Conservation (phyloP, 2,888 invertebrate species). For the Zygaena filipendulae region DNA sequence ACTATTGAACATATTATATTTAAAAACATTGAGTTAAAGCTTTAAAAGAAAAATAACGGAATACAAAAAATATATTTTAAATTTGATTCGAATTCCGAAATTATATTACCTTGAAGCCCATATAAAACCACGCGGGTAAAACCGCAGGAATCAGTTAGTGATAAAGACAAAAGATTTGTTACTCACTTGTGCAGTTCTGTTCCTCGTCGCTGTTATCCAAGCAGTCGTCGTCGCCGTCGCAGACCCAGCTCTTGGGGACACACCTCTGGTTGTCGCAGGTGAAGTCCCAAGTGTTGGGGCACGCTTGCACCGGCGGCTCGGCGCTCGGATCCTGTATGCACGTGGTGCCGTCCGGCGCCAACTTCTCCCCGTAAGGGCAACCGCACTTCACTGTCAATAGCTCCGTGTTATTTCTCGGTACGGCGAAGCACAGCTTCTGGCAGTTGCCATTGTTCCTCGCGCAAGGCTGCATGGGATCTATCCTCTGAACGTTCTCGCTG, state of each 20-base stretch:
- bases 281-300: conserved; percentile 93
- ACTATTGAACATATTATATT: too few relatives aligned
- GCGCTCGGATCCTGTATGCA: conserved; percentile 85
- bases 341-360: conserved; percentile 74
- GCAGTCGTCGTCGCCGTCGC: conserved; percentile 97
- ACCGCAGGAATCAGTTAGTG: too few relatives aligned
- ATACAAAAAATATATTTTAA: too few relatives aligned
- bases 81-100: too few relatives aligned
- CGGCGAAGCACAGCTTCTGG: conserved; percentile 94
- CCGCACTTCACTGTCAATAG: conserved; percentile 79
- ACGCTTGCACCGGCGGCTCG: conserved; percentile 89
- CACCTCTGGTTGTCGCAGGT: conserved; percentile 93
- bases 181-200: conserved; percentile 92
- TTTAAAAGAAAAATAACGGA: too few relatives aligned
- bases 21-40: too few relatives aligned
- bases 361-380: conserved; percentile 92
- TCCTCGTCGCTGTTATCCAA: conserved; percentile 95
- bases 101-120: too few relatives aligned
- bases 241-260: conserved; percentile 94
- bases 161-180: not conserved
- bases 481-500: conserved; percentile 78
- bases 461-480: conserved; percentile 83
- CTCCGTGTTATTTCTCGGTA: conserved; percentile 73
- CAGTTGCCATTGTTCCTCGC: conserved; percentile 88
- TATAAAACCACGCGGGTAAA: too few relatives aligned